Conservation (phyloP, 1,140 invertebrate genomes). For the Diprion similis region DNA sequence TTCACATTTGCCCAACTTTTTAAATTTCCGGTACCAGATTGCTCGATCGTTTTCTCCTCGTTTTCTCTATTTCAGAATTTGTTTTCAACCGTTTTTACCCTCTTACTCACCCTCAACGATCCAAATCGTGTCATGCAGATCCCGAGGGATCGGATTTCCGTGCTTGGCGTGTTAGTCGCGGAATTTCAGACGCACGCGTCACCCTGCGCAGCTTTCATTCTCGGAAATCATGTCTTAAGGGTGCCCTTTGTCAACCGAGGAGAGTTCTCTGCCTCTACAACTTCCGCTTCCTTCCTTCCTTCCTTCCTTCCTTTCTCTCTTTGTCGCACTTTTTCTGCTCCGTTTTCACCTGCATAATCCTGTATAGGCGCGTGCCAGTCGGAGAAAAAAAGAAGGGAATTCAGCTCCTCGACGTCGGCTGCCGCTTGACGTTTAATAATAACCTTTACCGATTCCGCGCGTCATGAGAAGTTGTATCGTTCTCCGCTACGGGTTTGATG, state of each 20-base stretch:
- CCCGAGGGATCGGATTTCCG: too few species aligned
- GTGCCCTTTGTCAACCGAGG: background rate
- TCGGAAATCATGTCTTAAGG: background rate
- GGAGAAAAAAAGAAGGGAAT: background rate
- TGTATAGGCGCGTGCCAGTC: too few species aligned
- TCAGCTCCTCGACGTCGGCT: background rate
- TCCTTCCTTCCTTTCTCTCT: background rate
- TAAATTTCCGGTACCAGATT: slow-evolving; percentile 4
- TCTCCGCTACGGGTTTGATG: background rate
- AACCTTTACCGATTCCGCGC: background rate
- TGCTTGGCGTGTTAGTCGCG: too few species aligned
- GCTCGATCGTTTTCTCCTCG: background rate
- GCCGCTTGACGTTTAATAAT: background rate
- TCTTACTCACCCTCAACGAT: too few species aligned
- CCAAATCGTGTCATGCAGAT: too few species aligned
- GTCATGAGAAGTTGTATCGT: background rate
- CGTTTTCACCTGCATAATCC: background rate
- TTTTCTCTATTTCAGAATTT: too few species aligned
- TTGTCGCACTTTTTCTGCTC: background rate
- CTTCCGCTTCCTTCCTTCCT: background rate
- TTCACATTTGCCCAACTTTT: slow-evolving; percentile 2
- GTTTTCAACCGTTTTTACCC: too few species aligned
- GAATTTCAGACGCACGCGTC: too few species aligned
- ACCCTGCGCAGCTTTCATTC: background rate
- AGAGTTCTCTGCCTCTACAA: too few species aligned